A percentile compares a stretch with the other conserved stretches of the same genome.
Conservation (phyloP, 1,140 invertebrate genomes). For the Lepidotrigona ventralis region DNA sequence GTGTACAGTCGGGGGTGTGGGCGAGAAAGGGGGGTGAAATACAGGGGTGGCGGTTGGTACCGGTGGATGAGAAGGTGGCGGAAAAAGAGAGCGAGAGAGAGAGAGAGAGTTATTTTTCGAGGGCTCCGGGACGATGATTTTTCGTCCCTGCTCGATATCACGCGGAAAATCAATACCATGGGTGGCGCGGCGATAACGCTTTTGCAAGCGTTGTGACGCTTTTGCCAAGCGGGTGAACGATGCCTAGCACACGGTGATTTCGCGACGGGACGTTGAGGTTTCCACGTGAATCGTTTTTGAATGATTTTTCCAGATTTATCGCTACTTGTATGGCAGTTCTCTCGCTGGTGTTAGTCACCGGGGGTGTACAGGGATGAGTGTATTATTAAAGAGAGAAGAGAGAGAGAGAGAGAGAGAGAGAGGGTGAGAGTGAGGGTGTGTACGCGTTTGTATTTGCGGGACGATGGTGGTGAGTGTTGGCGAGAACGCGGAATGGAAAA, state of each 20-base stretch:
- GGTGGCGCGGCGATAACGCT: background rate
- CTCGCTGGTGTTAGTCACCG: background rate
- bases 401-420: too few species aligned
- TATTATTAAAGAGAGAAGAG: background rate
- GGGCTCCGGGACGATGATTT: conserved; percentile 56
- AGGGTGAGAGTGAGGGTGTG: background rate
- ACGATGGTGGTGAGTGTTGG: too few species aligned
- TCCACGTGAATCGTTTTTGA: conserved; percentile 22
- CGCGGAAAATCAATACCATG: conserved; percentile 40
- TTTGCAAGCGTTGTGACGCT: background rate
- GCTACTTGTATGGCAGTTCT: background rate
- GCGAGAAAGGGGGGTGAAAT: conserved; percentile 41
- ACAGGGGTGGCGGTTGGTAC: conserved; percentile 42
- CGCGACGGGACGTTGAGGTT: background rate
- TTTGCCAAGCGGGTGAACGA: background rate
- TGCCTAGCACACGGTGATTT: conserved; percentile 2
- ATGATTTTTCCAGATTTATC: conserved; percentile 29
- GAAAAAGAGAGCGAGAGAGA: conserved; percentile 24
- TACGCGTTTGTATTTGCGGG: too few species aligned
- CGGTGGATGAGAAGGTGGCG: conserved; percentile 63
- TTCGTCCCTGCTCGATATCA: conserved; percentile 43
- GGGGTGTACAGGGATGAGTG: background rate
- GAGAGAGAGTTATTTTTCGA: conserved; percentile 75
- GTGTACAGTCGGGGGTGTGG: conserved; percentile 50
- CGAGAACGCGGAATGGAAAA: background rate